phyloP scores from a whole-genome alignment of 2,888 invertebrate species.

The Noctuana brunneofusca region DNA sequence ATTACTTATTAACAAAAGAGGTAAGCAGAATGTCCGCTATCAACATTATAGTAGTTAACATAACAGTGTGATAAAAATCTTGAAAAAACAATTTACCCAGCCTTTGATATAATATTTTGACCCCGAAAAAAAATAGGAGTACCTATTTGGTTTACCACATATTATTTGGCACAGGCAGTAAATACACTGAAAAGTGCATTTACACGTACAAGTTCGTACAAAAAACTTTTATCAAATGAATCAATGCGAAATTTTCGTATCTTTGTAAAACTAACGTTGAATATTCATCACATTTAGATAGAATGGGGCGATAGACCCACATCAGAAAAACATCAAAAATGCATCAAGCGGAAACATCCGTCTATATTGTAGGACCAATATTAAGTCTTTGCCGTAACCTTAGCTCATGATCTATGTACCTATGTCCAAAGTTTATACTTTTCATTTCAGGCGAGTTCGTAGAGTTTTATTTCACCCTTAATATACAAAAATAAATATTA shows the following conservation, averaged over 20 bases:
- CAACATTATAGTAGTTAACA: no score
- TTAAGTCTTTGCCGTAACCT: slow-evolving; percentile 64
- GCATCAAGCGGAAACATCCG: slow-evolving; percentile 82
- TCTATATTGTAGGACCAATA: slow-evolving; percentile 74
- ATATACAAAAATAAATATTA: no score
- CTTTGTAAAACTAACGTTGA: slow-evolving; percentile 69
- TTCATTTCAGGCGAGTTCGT: not conserved
- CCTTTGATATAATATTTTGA: no score
- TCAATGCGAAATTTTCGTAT: slow-evolving; percentile 48
- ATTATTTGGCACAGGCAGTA: no score
- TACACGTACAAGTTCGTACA: no score
- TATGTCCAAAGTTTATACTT: slow-evolving; percentile 32
- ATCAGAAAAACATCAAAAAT: slow-evolving; percentile 84
- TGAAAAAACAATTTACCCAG: no score
- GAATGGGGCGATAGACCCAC: slow-evolving; percentile 80
- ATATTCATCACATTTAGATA: slow-evolving; percentile 83
- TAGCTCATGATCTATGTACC: slow-evolving; percentile 51
- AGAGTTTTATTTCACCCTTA: not conserved
- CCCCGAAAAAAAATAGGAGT: no score
- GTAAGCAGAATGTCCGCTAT: no score
- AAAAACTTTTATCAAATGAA: not conserved
- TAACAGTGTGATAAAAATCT: no score
- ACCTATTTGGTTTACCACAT: no score
- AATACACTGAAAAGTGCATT: no score
- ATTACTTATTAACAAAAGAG: no score